These are phyloP conservation scores for Aspidiotus destructor DNA, from an alignment of 2,888 invertebrate species.

Conservation along the genomic window DNA sequence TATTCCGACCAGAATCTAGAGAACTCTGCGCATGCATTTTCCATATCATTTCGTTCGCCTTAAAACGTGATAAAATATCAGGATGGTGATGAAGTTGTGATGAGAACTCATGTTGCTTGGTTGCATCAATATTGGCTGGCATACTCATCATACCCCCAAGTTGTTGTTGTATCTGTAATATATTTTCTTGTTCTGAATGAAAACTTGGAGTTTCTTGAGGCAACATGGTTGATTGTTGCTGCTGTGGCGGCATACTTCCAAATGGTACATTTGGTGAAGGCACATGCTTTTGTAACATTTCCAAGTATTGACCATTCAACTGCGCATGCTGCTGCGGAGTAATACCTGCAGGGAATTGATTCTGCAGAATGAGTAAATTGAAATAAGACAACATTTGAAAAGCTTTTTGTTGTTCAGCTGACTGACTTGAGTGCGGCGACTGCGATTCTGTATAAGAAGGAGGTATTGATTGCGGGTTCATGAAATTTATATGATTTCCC, in stretches of 20 bases:
- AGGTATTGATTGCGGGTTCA: not conserved
- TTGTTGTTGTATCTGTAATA: conserved; percentile 12
- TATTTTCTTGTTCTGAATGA: conserved; percentile 6
- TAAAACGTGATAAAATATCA: conserved; percentile 10
- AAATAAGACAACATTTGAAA: conserved; percentile 9
- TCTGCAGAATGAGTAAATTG: conserved; percentile 7
- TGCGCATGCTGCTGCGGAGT: not conserved
- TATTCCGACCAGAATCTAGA: conserved; percentile 8
- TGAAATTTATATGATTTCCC: not conserved
- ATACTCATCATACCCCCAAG: conserved; percentile 1
- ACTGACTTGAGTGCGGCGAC: not conserved
- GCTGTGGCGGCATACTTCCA: not conserved
- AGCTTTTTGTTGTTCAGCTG: not conserved
- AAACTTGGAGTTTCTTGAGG: not conserved
- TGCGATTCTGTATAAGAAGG: conserved; percentile 9
- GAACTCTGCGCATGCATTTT: conserved; percentile 17
- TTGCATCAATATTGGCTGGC: conserved; percentile 3
- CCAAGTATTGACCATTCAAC: conserved; percentile 1
- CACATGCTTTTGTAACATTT: not conserved
- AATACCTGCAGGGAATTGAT: conserved; percentile 9
- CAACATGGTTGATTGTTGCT: not conserved
- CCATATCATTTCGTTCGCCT: conserved; percentile 17
- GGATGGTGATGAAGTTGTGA: conserved; percentile 18
- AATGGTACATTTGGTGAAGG: conserved; percentile 10
- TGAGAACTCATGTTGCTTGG: conserved; percentile 12